Evolutionary conservation across 2,797 vertebrate genomes (phyloP), one percentile per base, ranked within the genome.

Genomic region (Cercopithecus diana): DNA sequence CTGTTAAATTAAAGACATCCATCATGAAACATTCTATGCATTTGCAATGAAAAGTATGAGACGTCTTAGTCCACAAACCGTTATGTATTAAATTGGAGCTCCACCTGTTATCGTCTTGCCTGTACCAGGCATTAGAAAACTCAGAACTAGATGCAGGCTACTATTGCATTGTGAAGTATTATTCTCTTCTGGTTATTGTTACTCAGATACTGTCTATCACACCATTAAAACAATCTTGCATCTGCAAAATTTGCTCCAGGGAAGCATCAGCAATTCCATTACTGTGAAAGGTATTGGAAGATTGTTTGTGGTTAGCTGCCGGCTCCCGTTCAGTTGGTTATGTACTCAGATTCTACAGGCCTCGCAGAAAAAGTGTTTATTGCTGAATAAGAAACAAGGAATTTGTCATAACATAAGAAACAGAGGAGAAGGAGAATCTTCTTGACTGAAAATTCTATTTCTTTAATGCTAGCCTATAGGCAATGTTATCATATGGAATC

Each of bases 171-270:
- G 7, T 86, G 45, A 95, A 89, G 61, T 58, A 97, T 92, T 77
- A 79, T 93, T 89, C 79, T 98, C 77, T 93, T 58, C 90, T 83
- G 61, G 73, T 90, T 97, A 88, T 84, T 90, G 61, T 73, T 94
- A 92, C 88, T 96, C 81, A 84, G 81, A 96, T 67, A 73, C 89
- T 92, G 87, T 89, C 19, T 0, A 73, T 96, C 90, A 97, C 13
- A 48, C 83, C 17, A 0, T 12, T 61, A 75, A 93, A 97, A 97
- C 83, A 96, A 90, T 90, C 93, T 94, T 93, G 43, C 88, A 96
- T 96, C 97, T 97, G 93, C n/a, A 93, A 70, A 97, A 75, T 73
- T 89, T 57, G 67, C 93, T 90, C 89, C 85, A 84, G 94, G 95
- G 93, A 94, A 93, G 82, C 93, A 93, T 64, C 84, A 81, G 95